Evolutionary conservation across 2,888 invertebrate species (phyloP).

Genomic region (Netelia inedita): DNA sequence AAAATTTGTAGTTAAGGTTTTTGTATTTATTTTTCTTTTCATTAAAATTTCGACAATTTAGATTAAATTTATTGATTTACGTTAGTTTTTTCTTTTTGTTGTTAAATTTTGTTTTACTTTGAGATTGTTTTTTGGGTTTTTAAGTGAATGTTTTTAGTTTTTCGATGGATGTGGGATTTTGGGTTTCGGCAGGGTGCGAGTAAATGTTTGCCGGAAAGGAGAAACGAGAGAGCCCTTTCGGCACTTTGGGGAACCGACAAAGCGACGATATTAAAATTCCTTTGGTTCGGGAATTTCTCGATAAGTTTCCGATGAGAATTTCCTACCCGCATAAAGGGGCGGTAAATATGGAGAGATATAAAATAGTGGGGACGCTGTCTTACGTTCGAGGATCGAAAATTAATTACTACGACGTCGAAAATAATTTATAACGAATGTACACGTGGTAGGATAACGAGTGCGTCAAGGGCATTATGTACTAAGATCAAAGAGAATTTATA

Average conservation of each 20-base stretch:
- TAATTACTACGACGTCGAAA: neutral
- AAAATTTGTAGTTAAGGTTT: neutral
- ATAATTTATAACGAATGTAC: too few species aligned
- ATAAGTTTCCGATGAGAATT: slow-evolving; percentile 38
- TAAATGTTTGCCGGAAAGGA: slow-evolving; percentile 3
- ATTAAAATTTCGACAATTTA: neutral
- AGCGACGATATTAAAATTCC: slow-evolving; percentile 48
- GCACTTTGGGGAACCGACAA: slow-evolving; percentile 10
- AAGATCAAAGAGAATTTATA: too few species aligned
- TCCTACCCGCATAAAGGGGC: neutral
- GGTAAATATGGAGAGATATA: neutral
- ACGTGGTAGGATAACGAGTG: too few species aligned
- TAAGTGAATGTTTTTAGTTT: too few species aligned
- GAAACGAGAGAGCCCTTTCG: slow-evolving; percentile 4
- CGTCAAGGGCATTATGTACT: too few species aligned
- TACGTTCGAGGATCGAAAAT: slow-evolving; percentile 11
- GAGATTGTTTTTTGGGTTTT: too few species aligned
- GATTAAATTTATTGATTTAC: neutral
- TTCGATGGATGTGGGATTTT: too few species aligned
- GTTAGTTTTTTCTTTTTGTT: neutral
- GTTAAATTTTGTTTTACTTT: too few species aligned
- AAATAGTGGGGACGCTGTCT: slow-evolving; percentile 4
- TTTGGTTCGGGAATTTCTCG: slow-evolving; percentile 14
- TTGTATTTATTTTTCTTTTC: neutral
- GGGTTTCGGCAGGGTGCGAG: neutral